Conservation (phyloP, 2,797 vertebrate genomes). For the Parotocinclus haroldoi region DNA sequence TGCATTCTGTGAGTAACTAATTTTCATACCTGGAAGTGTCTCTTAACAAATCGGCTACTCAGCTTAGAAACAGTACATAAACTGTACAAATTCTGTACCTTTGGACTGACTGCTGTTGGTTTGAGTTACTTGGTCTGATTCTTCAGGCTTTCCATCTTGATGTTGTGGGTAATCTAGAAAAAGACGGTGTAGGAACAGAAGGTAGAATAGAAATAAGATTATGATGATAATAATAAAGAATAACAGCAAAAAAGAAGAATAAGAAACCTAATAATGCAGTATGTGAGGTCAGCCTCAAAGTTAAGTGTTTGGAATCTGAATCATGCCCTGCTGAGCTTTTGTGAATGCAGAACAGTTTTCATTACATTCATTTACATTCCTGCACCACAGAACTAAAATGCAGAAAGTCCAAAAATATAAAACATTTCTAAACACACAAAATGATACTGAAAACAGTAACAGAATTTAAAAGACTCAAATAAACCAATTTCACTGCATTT, state of each 20-base stretch:
- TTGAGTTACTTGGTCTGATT: slow-evolving; percentile 57
- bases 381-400: background rate
- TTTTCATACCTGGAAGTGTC: too few species aligned
- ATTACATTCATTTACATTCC: background rate
- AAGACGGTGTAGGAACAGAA: slow-evolving; percentile 23
- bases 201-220: background rate
- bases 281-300: background rate
- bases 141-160: slow-evolving; percentile 57
- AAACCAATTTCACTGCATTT: background rate
- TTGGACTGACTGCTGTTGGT: slow-evolving; percentile 71
- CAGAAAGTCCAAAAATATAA: too few species aligned
- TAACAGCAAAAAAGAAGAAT: too few species aligned
- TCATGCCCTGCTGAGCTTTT: too few species aligned
- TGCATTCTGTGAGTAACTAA: too few species aligned
- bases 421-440: background rate
- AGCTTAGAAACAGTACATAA: too few species aligned
- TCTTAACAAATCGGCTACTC: too few species aligned
- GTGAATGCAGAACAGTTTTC: background rate
- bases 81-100: slow-evolving; percentile 59
- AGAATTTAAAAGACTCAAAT: background rate
- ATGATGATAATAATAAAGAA: too few species aligned
- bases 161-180: slow-evolving; percentile 60
- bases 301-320: background rate
- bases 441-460: background rate
- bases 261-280: background rate